phyloP scores from a whole-genome alignment of 2,797 vertebrate species.

The Anniella stebbinsi region DNA sequence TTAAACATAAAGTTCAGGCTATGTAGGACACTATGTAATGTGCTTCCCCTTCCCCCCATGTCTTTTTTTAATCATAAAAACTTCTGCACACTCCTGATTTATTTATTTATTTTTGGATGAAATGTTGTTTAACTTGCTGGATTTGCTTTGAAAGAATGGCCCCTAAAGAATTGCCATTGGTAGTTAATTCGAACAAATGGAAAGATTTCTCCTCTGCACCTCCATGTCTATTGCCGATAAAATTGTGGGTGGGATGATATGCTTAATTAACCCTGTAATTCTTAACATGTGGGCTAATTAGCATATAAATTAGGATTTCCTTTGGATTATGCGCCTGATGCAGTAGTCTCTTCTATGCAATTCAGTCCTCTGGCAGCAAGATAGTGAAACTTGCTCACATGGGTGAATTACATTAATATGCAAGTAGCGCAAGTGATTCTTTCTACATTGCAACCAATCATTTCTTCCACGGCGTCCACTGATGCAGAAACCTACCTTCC shows the following conservation, averaged over 20 bases:
- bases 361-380: conserved; percentile 22
- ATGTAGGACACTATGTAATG: conserved; percentile 47
- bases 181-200: conserved; percentile 69
- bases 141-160: conserved; percentile 25
- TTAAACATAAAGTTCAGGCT: conserved; percentile 45
- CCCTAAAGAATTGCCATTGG: conserved; percentile 25
- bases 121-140: conserved; percentile 52
- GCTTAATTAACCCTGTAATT: conserved; percentile 77
- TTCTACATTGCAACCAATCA: conserved; percentile 26
- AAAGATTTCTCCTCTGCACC: conserved; percentile 56
- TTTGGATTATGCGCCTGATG: conserved; percentile 44
- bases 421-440: conserved; percentile 25
- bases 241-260: conserved; percentile 61
- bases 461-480: neutral
- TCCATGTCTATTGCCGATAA: conserved; percentile 69
- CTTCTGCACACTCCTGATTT: conserved; percentile 43
- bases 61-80: conserved; percentile 52
- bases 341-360: conserved; percentile 17
- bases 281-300: conserved; percentile 72
- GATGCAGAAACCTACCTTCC: conserved; percentile 12
- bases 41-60: conserved; percentile 30
- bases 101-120: conserved; percentile 43
- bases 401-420: conserved; percentile 41
- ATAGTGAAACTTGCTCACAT: conserved; percentile 42
- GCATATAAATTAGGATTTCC: conserved; percentile 71